Evolutionary conservation across 2,888 invertebrate species (phyloP), one percentile per base, ranked within the genome.

Genomic region (Chaetogeoica ovagalla): DNA sequence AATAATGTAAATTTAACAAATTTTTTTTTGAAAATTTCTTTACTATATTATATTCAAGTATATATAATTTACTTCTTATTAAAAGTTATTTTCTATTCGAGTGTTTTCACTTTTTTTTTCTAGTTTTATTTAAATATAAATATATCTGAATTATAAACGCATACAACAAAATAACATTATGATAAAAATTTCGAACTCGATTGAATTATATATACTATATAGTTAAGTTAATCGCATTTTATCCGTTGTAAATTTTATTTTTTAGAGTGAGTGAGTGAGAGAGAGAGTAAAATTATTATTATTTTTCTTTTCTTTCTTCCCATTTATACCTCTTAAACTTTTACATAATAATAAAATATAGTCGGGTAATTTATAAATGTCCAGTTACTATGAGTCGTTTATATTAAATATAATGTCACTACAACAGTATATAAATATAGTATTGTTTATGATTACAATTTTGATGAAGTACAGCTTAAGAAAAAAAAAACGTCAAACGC

Each of bases 301-400:
- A 15, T 52, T 11, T 9, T 30, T 52, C 30, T 37, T 9, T 30
- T 63, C 23, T 8, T 62, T 62, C 13, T 30, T 62, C 1, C 30
- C 62, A 48, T 48, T 30, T 30, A 30, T n/a, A 43, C 43, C 43
- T 43, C 9, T 43, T 9, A 43, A 43, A 9, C 8, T 43, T 43
- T 43, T 43, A 43, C 9, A 43, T 43, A 43, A 43, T 43, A 43
- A 43, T 43, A 19, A 55, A 9, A 55, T 55, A 55, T 55, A 55
- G 19, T 19, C 17, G 2, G 7, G 0, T 13, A 48, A 30, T 72
- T 73, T 52, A 62, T 62, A 7, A 65, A 57, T 2, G 23, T 57
- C 21, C 63, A 55, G 65, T 74, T 57, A 65, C 37, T 39, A 74
- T 74, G 65, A 74, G 65, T 65, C 43, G 17, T 66, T 57, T 57